Base-by-base conservation (phyloP, 2,888 invertebrate species). In the Schizotus pectinicornis region DNA sequence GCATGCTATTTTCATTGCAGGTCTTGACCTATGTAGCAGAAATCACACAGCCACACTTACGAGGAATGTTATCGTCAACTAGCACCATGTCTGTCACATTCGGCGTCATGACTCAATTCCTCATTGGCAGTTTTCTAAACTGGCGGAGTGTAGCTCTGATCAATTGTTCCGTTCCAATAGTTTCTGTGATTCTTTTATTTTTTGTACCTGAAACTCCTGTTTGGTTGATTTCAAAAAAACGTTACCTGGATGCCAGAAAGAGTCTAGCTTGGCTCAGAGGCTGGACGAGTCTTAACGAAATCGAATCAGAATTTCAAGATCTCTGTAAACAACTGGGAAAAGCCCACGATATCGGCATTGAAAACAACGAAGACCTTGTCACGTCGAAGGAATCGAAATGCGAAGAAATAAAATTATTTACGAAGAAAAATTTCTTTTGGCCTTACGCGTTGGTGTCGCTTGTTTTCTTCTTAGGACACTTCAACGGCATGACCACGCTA, bases 1-100 rank as follows among this genome's bases (percentile, higher is more conserved):
- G 22, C 22, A 22, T 22, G 22, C 34, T 56, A 52, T 55, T 55
- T 59, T 59, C 35, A 33, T 71, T 71, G 22, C 70, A 89, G 88
- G 88, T 91, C 35, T 78, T 92, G 67, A 91, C 91, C 0, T 92
- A 92, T 75, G 91, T 92, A 6, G 91, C 92, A 1, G 92, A 92
- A 80, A 86, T 92, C 45, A 90, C 91, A 0, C 88, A 91, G 75
- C 91, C 92, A 0, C 87, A 89, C 69, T 82, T 91, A 32, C 84
- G 92, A 12, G 92, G 92, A 1, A 82, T 87, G 67, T 80, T 90
- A 0, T 82, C 90, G 0, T 90, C 91, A 5, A 86, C 90, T 12
- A 89, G 91, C 57, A 87, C 89, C 0, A 85, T 90, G 79, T 84
- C 88, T 64, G 87, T 91, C 64, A 90, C 90, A 58, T 78, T 88